phyloP scores from a whole-genome alignment of 2,113 vertebrate genomes.

The Sminthopsis crassicaudata region DNA sequence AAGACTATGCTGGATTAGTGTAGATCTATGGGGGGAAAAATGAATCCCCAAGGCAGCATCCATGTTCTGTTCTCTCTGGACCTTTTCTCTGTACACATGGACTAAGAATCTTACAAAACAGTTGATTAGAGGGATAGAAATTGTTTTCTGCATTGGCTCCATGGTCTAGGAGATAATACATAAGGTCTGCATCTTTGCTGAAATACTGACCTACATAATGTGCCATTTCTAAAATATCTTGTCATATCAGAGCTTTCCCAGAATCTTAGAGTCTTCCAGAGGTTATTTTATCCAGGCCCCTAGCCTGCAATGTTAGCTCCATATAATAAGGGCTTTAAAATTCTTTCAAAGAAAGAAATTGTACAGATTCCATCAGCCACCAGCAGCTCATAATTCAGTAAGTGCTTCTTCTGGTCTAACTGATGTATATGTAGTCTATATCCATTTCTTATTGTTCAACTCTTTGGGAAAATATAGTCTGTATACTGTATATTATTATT shows the following conservation, averaged over 20 bases:
- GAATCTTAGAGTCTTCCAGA: not conserved
- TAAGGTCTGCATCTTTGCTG: not conserved
- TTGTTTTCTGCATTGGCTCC: not conserved
- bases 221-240: not conserved
- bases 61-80: not conserved
- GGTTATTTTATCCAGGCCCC: not conserved
- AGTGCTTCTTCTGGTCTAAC: not conserved
- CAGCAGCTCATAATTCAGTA: not conserved
- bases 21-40: conserved; percentile 8
- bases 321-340: not conserved
- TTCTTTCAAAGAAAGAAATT: not conserved
- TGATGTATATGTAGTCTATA: not conserved
- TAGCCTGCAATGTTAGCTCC: not conserved
- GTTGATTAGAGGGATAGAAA: not conserved
- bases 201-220: not conserved
- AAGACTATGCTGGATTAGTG: not conserved
- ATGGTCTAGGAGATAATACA: not conserved
- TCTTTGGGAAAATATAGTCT: not conserved
- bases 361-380: fast-evolving
- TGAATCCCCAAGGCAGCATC: not conserved
- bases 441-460: not conserved
- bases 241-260: not conserved
- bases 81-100: not conserved
- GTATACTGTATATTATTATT: no score
- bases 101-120: not conserved